Percentiles rank a stretch among this genome's conserved stretches.
Conservation (phyloP, 2,113 vertebrate genomes). For the Oriolus oriolus region DNA sequence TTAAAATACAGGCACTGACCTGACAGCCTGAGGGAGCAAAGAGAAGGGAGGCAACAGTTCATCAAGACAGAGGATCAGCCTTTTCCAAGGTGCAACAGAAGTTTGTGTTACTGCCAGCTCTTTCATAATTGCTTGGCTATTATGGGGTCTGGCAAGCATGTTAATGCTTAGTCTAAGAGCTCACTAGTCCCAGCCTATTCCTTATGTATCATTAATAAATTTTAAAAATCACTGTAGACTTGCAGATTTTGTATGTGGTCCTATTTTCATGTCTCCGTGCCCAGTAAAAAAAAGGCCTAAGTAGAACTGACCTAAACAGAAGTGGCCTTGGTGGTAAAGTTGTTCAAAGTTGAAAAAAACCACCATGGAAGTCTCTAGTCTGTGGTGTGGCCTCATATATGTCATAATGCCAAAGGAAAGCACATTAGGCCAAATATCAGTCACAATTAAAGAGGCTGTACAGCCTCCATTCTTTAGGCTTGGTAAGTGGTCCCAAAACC, state of each 20-base stretch:
- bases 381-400: slow-evolving; percentile 75
- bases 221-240: not conserved
- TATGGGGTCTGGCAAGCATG: not conserved
- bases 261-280: not conserved
- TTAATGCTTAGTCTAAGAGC: not conserved
- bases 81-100: not conserved
- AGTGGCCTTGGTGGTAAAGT: slow-evolving; percentile 57
- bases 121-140: not conserved
- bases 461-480: slow-evolving; percentile 73
- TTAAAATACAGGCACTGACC: not conserved
- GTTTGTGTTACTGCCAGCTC: not conserved
- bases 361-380: slow-evolving; percentile 60
- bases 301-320: not conserved
- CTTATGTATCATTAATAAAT: not conserved
- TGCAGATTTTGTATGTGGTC: not conserved
- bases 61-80: not conserved
- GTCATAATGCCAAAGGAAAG: slow-evolving; percentile 63
- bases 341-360: slow-evolving; percentile 30
- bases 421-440: slow-evolving; percentile 16
- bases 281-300: not conserved
- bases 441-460: slow-evolving; percentile 63
- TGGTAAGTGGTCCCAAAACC: slow-evolving; percentile 23
- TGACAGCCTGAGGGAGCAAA: not conserved
- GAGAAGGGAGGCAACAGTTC: not conserved
- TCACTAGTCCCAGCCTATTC: not conserved